These are phyloP conservation scores for Pionites leucogaster DNA, from an alignment of 2,113 vertebrate genomes.

Conservation along the genomic window DNA sequence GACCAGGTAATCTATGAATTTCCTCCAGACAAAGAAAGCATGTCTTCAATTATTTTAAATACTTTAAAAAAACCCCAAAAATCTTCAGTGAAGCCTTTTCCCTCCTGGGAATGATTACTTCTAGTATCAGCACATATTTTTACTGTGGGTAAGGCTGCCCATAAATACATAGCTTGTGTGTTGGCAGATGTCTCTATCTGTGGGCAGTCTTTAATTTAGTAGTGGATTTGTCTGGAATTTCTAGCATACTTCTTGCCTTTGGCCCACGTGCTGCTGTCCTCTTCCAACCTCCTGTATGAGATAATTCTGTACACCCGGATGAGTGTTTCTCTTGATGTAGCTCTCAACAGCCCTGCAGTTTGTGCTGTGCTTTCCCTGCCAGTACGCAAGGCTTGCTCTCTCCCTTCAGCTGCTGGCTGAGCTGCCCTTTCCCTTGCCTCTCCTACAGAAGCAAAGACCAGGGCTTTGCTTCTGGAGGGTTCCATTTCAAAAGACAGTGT, in stretches of 20 bases:
- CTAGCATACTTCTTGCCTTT: not conserved
- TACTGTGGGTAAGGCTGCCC: not conserved
- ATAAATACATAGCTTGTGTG: fast-evolving
- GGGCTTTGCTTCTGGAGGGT: not conserved
- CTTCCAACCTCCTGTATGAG: not conserved
- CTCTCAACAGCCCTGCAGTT: not conserved
- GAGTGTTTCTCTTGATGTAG: not conserved
- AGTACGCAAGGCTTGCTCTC: not conserved
- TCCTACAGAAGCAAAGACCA: not conserved
- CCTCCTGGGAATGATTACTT: not conserved
- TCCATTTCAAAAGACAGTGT: not conserved
- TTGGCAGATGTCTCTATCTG: not conserved
- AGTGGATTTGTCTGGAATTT: not conserved
- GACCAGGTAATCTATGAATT: not conserved
- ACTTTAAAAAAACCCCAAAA: not conserved
- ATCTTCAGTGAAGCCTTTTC: not conserved
- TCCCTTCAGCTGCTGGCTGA: not conserved
- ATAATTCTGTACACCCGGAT: fast-evolving
- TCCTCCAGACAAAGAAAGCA: not conserved
- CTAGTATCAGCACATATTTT: not conserved
- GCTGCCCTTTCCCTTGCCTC: not conserved
- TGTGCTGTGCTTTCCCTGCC: not conserved
- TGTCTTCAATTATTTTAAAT: not conserved
- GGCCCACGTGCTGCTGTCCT: not conserved
- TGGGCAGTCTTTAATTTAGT: not conserved